These are phyloP conservation scores for Smutsia gigantea DNA, from an alignment of 2,797 vertebrate species.

Conservation along the genomic window DNA sequence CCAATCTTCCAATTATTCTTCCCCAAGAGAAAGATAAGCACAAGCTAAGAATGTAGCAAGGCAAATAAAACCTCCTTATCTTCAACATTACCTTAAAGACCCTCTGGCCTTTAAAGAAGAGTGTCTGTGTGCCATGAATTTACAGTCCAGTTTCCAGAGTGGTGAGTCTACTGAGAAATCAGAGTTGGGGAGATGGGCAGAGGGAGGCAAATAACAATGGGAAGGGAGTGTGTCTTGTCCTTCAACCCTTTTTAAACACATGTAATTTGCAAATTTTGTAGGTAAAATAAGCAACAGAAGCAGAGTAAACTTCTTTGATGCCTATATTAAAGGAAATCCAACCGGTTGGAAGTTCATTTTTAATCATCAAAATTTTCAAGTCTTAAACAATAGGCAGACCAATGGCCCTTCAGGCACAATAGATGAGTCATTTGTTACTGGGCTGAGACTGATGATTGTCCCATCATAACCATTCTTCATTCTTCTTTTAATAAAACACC, in stretches of 20 bases:
- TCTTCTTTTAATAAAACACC: background rate
- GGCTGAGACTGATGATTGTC: background rate
- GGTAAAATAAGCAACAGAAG: background rate
- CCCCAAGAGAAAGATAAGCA: background rate
- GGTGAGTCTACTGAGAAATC: background rate
- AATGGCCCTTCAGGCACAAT: background rate
- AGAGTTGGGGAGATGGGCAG: background rate
- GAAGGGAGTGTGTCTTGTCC: background rate
- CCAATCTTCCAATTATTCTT: background rate
- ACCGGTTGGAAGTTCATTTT: background rate
- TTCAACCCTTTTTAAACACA: background rate
- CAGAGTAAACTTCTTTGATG: background rate
- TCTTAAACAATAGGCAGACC: background rate
- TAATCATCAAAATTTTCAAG: background rate
- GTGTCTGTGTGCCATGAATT: background rate
- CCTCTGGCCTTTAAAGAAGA: background rate
- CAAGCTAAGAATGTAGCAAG: background rate
- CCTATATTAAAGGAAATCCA: background rate
- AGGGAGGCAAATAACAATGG: background rate
- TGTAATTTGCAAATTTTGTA: background rate
- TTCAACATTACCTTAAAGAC: background rate
- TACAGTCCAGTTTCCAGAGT: background rate
- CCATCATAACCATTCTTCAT: background rate
- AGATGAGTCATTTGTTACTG: background rate
- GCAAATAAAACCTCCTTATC: conserved; percentile 20